Evolutionary conservation across 2,888 invertebrate genomes (phyloP).

Genomic region (Tholera decimalis): DNA sequence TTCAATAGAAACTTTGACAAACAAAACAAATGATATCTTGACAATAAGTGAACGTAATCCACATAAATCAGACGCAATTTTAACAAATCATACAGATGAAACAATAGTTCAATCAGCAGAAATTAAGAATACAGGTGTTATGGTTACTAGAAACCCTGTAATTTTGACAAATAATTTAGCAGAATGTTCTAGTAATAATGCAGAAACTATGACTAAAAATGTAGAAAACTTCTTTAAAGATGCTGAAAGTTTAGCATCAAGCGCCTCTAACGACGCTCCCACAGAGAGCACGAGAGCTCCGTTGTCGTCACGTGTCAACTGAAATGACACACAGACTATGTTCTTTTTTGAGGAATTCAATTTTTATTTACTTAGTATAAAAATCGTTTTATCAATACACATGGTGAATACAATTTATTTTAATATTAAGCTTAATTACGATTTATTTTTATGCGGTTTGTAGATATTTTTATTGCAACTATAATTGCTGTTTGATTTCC

Average conservation of each 20-base stretch:
- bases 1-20: conserved; percentile 19
- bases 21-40: conserved; percentile 19
- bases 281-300: not conserved
- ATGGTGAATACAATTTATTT: conserved; percentile 69
- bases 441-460: conserved; percentile 69
- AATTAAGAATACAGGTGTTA: conserved; percentile 10
- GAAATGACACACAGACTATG: conserved; percentile 39
- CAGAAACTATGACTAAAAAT: conserved; percentile 26
- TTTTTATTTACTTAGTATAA: conserved; percentile 57
- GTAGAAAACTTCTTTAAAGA: conserved; percentile 28
- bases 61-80: not conserved
- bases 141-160: not conserved
- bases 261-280: not conserved
- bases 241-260: conserved; percentile 14
- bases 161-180: conserved; percentile 20
- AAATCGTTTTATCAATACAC: conserved; percentile 64
- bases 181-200: conserved; percentile 15
- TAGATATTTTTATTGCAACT: conserved; percentile 67
- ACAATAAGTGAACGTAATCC: conserved; percentile 11
- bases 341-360: conserved; percentile 44
- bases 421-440: conserved; percentile 70
- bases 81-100: conserved; percentile 9
- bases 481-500: conserved; percentile 59
- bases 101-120: not conserved
- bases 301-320: conserved; percentile 9